phyloP scores from a whole-genome alignment of 2,113 vertebrate species.

The Gila orcuttii region DNA sequence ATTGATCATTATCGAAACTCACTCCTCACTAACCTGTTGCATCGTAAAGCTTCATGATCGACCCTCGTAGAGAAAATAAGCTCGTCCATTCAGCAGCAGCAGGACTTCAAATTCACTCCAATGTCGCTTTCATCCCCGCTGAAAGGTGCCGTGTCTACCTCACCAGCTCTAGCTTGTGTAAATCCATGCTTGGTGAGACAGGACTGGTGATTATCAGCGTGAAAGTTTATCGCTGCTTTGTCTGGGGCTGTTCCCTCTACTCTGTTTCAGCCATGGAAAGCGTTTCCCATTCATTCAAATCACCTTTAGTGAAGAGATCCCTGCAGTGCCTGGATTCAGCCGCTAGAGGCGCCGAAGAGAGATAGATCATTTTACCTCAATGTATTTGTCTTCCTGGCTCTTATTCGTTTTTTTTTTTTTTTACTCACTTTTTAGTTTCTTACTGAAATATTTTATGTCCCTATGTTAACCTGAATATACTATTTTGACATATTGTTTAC shows the following conservation, averaged over 20 bases:
- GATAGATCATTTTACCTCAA: neutral
- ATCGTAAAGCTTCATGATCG: neutral
- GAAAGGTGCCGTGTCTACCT: neutral
- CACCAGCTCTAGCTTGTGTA: neutral
- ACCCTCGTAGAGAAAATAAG: neutral
- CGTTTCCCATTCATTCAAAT: slow-evolving; percentile 40
- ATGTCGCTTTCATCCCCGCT: neutral
- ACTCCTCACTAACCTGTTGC: slow-evolving; percentile 47
- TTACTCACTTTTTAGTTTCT: neutral
- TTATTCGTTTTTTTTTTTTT: no score
- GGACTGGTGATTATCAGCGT: neutral
- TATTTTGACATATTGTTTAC: neutral
- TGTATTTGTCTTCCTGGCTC: no score
- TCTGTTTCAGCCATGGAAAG: slow-evolving; percentile 2
- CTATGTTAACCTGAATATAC: neutral
- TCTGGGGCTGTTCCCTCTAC: slow-evolving; percentile 4
- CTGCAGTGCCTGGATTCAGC: neutral
- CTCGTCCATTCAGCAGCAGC: slow-evolving; percentile 14
- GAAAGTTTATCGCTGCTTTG: slow-evolving; percentile 12
- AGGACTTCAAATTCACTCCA: slow-evolving; percentile 8
- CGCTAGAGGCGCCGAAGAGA: slow-evolving; percentile 20
- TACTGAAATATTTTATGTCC: neutral
- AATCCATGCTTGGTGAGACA: neutral
- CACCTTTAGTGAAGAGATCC: slow-evolving; percentile 6
- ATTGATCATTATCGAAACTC: neutral